Percentiles rank a stretch among this genome's conserved stretches.
These are phyloP conservation scores for Mixornis gularis DNA, from an alignment of 2,113 vertebrate genomes.

Conservation along the genomic window DNA sequence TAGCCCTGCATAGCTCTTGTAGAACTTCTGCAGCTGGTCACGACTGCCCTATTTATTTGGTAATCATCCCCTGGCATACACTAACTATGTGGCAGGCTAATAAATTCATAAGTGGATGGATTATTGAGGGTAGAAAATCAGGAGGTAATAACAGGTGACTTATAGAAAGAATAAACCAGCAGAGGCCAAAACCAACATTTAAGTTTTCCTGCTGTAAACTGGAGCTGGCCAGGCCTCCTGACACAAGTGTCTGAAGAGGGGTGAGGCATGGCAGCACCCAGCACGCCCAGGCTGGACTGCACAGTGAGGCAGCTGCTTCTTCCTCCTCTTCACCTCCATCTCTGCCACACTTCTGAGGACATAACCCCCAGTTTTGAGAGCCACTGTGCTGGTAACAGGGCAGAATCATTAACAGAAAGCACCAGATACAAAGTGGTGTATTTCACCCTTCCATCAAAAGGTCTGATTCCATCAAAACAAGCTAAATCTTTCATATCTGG, in stretches of 20 bases:
- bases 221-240: neutral
- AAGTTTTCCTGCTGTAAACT: neutral
- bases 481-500: neutral
- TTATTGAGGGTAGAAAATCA: neutral
- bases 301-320: neutral
- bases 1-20: neutral
- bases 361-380: neutral
- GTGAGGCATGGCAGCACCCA: neutral
- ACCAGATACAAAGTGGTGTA: neutral
- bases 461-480: neutral
- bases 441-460: neutral
- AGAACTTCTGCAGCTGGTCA: neutral
- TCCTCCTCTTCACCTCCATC: neutral
- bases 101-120: neutral
- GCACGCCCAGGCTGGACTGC: neutral
- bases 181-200: neutral
- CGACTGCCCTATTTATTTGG: neutral
- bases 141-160: neutral
- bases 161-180: neutral
- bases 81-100: accelerated
- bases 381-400: neutral
- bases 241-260: neutral
- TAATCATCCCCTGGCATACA: neutral
- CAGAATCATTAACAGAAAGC: neutral
- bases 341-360: neutral